Evolutionary conservation across 2,113 vertebrate species (phyloP).

Genomic region (Falcunculus frontatus): DNA sequence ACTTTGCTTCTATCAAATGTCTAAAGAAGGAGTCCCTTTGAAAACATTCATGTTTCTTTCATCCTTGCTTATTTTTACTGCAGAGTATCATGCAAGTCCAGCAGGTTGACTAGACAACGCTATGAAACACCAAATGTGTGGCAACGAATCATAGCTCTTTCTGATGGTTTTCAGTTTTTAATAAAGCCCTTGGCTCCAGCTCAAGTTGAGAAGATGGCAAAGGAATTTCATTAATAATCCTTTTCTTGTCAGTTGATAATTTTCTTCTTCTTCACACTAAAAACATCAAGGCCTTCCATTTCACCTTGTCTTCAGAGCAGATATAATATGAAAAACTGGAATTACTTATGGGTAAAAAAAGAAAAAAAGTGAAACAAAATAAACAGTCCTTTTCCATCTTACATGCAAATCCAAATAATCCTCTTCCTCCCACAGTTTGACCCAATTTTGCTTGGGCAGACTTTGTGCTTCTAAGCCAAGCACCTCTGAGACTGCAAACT

Average conservation of each 20-base stretch:
- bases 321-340: background rate
- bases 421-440: background rate
- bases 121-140: background rate
- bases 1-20: background rate
- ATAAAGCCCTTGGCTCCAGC: background rate
- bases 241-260: background rate
- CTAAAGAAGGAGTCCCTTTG: background rate
- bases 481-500: background rate
- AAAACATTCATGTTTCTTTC: background rate
- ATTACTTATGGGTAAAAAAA: rapidly evolving
- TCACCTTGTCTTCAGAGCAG: background rate
- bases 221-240: background rate
- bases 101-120: background rate
- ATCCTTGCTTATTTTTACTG: background rate
- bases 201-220: background rate
- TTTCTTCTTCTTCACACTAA: background rate
- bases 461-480: background rate
- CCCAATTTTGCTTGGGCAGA: constrained; percentile 9
- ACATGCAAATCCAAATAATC: constrained; percentile 20
- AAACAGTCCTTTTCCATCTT: background rate
- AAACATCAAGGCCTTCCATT: background rate
- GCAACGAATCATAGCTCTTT: background rate
- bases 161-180: background rate
- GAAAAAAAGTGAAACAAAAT: background rate
- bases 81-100: background rate